Evolutionary conservation across 2,888 invertebrate genomes (phyloP).

Genomic region (Dexiosoma caninum): DNA sequence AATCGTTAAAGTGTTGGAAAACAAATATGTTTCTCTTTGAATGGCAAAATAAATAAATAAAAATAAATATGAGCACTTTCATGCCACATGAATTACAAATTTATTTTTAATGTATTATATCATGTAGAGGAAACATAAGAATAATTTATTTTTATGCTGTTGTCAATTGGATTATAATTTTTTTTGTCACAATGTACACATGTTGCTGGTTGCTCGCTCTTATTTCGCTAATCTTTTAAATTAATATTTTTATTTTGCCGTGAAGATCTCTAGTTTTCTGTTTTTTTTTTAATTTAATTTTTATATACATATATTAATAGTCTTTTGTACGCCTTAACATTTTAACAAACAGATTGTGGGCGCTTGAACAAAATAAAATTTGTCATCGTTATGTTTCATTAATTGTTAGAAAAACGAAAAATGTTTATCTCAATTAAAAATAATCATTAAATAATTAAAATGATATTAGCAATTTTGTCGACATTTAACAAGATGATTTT

Average conservation of each 20-base stretch:
- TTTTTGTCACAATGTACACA: conserved; percentile 12
- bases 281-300: not conserved
- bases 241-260: conserved; percentile 21
- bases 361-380: conserved; percentile 40
- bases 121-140: not conserved
- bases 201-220: conserved; percentile 30
- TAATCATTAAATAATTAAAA: conserved; percentile 34
- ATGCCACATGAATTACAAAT: not conserved
- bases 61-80: not conserved
- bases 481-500: not conserved
- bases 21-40: too few relatives aligned
- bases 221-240: conserved; percentile 20
- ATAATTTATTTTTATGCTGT: conserved; percentile 28
- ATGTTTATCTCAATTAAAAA: conserved; percentile 39
- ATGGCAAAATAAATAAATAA: not conserved
- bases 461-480: conserved; percentile 15
- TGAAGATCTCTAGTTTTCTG: not conserved
- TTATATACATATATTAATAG: too few relatives aligned
- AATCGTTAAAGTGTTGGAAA: not conserved
- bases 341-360: conserved; percentile 41
- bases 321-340: conserved; percentile 25
- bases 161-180: conserved; percentile 3
- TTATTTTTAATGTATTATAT: not conserved
- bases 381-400: conserved; percentile 40
- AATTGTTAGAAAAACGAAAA: conserved; percentile 15